A percentile compares a stretch with the other conserved stretches of the same genome.
Conservation (phyloP, 2,888 invertebrate genomes). For the Alloscopus bannaensis region DNA sequence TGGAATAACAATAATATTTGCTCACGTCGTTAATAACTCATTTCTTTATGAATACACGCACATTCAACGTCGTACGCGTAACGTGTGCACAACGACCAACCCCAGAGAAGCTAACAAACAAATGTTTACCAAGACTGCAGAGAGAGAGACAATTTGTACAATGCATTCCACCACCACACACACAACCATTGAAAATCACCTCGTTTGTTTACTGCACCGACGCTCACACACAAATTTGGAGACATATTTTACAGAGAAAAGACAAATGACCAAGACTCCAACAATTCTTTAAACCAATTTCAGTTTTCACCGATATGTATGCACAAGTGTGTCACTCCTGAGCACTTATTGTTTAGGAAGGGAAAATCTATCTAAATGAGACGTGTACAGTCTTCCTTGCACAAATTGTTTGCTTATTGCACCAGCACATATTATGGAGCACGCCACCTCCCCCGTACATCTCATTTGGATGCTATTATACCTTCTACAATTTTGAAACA, state of each 20-base stretch:
- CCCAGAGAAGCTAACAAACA: neutral
- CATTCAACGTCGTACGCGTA: no score
- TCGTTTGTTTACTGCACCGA: slow-evolving; percentile 10
- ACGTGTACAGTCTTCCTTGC: no score
- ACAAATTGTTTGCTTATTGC: slow-evolving; percentile 54
- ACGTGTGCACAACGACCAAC: neutral
- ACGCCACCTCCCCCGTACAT: slow-evolving; percentile 14
- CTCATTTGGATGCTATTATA: slow-evolving; percentile 27
- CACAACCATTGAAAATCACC: neutral
- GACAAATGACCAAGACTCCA: no score
- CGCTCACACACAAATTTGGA: neutral
- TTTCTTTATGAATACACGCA: slow-evolving; percentile 41
- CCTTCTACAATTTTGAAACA: no score
- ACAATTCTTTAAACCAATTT: no score
- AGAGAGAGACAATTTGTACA: neutral
- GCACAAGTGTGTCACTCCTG: no score
- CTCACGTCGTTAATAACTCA: slow-evolving; percentile 62
- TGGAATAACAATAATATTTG: slow-evolving; percentile 60
- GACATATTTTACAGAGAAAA: no score
- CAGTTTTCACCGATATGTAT: no score
- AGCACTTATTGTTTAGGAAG: no score
- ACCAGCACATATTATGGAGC: no score
- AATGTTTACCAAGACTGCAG: slow-evolving; percentile 53
- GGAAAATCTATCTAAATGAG: no score
- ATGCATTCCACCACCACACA: slow-evolving; percentile 5